A percentile compares a stretch with the other conserved stretches of the same genome.
Conservation (phyloP, 1,140 invertebrate species). For the Anastrepha obliqua region DNA sequence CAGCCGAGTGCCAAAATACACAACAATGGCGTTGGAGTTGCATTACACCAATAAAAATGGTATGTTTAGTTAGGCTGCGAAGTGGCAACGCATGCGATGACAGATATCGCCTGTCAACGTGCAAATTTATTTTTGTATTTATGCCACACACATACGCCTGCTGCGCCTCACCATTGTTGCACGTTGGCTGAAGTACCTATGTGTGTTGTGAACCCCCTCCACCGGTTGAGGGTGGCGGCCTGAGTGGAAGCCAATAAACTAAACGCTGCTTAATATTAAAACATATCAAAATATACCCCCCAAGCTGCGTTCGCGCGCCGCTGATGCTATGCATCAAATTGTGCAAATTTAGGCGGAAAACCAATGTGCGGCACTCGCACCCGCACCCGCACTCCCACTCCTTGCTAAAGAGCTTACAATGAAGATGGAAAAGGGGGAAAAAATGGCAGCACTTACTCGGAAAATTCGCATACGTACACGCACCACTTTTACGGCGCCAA, state of each 20-base stretch:
- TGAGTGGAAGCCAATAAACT: conserved; percentile 69
- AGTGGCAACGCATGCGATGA: conserved; percentile 55
- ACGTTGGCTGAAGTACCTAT: neutral
- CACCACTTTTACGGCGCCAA: conserved; percentile 2
- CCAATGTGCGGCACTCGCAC: neutral
- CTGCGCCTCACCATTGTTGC: conserved; percentile 51
- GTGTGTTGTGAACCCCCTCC: neutral
- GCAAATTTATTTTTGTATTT: conserved; percentile 73
- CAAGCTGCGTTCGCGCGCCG: neutral
- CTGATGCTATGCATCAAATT: conserved; percentile 8
- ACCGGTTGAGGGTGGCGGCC: conserved; percentile 48
- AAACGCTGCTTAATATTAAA: conserved; percentile 62
- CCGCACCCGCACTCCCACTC: neutral
- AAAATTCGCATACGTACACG: conserved; percentile 52
- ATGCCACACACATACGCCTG: conserved; percentile 68
- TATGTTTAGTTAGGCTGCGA: conserved; percentile 10
- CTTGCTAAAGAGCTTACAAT: conserved; percentile 8
- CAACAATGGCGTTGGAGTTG: conserved; percentile 15
- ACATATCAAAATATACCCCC: conserved; percentile 5
- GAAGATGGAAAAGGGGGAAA: neutral
- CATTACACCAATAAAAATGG: conserved; percentile 48
- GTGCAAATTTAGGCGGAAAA: conserved; percentile 49
- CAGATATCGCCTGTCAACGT: conserved; percentile 60
- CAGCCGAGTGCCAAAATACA: conserved; percentile 60
- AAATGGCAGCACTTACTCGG: conserved; percentile 29